Evolutionary conservation across 1,140 invertebrate genomes (phyloP), one percentile per base, ranked within the genome.

Genomic region (Armadillidium nasatum): DNA sequence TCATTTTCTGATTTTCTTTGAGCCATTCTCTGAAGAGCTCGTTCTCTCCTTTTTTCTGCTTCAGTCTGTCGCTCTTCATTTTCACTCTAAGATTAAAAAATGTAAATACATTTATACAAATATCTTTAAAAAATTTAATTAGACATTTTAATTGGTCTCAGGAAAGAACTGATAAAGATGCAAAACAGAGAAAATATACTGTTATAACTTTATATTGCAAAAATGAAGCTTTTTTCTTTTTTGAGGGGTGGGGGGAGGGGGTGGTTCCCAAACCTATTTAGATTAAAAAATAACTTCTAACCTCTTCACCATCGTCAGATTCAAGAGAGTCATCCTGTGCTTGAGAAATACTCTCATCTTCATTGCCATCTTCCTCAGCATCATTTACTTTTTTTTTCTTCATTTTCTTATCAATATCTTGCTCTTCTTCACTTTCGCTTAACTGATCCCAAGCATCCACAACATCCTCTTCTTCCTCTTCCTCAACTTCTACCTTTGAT

Each of bases 1-100:
- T 97, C 94, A 50, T 93, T 93, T 11, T 91, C 91, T 82, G 92
- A 89, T 83, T 91, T 88, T 60, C 94, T 89, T 88, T 92, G 93
- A 86, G 93, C 88, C 84, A 95, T 92, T 83, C 93, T 88, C 44
- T 86, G 85, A 44, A 87, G 82, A 0, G 89, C 90, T 73, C 87
- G 89, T 78, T 92, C 89, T 79, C 88, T 87, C 66, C 89, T 90
- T 74, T 87, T 88, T 80, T 92, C 90, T 0, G 88, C 88, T 80
- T 89, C 88, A 4, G 88, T 88, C 83, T 87, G 86, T 79, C 87
- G 87, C 45, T 88, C 86, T 0, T 86, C 84, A 15, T 83, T 80
- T 15, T 75, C 76, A 60, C 73, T 71, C 15, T 79, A 3, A 33
- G 6, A 6, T 1, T 33, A 33, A 33, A 33, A 33, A 33, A n/a